Evolutionary conservation across 1,140 invertebrate species (phyloP).

Genomic region (Tetramorium alpestre): DNA sequence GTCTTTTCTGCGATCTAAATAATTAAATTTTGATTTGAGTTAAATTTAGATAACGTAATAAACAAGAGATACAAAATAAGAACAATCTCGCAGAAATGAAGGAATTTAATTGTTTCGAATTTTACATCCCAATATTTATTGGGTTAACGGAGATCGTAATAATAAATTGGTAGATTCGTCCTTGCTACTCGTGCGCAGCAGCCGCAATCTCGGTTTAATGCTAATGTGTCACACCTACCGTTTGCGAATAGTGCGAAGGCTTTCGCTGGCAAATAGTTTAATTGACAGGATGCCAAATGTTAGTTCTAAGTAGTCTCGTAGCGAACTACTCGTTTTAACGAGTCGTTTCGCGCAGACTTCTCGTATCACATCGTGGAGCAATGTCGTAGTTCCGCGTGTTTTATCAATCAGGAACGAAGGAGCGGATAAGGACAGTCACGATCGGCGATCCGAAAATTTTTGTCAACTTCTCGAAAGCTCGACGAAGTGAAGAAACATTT

Average conservation of each 20-base stretch:
- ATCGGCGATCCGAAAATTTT: background rate
- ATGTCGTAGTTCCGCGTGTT: background rate
- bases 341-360: background rate
- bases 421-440: background rate
- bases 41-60: too few species aligned
- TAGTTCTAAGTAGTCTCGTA: constrained; percentile 41
- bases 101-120: too few species aligned
- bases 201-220: constrained; percentile 16
- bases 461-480: too few species aligned
- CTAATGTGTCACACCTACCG: constrained; percentile 1
- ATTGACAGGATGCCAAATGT: constrained; percentile 51
- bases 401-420: background rate
- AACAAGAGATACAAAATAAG: too few species aligned
- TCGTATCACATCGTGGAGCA: background rate
- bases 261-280: constrained; percentile 46
- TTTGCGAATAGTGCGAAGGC: constrained; percentile 10
- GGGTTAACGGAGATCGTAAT: too few species aligned
- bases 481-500: too few species aligned
- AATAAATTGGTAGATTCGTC: background rate
- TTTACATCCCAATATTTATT: too few species aligned
- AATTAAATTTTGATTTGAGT: too few species aligned
- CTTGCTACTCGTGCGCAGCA: constrained; percentile 14
- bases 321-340: constrained; percentile 19
- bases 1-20: too few species aligned
- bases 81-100: too few species aligned